Conservation (phyloP, 2,113 vertebrate species). For the Accipiter cooperii region DNA sequence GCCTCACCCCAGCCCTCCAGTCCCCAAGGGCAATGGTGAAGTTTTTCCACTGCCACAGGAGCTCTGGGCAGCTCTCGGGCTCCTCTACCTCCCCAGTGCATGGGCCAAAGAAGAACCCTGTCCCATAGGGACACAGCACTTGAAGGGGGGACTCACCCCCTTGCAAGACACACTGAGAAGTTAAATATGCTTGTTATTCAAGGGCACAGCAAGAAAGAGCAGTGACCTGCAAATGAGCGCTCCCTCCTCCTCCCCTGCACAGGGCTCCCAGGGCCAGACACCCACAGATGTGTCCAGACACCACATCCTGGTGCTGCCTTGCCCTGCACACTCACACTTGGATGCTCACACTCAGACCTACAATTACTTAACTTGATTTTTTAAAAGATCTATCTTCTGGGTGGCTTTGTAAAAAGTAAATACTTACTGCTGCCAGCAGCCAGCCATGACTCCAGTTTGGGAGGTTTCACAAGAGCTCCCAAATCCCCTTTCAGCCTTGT, state of each 20-base stretch:
- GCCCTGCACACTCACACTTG: not conserved
- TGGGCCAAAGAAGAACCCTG: not conserved
- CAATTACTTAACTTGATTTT: not conserved
- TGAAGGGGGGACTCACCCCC: not conserved
- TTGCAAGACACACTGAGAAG: not conserved
- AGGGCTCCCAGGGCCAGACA: not conserved
- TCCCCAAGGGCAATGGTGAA: accelerated
- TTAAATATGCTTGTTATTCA: not conserved
- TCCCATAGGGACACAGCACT: not conserved
- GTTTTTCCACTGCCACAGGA: not conserved
- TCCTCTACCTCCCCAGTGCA: accelerated
- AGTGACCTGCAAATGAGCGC: accelerated
- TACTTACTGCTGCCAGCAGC: not conserved
- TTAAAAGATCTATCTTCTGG: not conserved
- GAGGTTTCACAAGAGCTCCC: not conserved
- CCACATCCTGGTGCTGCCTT: not conserved
- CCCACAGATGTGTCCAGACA: not conserved
- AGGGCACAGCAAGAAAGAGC: not conserved
- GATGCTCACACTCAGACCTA: not conserved
- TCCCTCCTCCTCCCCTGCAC: not conserved
- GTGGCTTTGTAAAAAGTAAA: not conserved
- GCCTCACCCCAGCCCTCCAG: not conserved
- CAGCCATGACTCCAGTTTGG: not conserved
- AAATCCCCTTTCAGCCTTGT: not conserved
- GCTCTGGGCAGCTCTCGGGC: accelerated